phyloP scores from a whole-genome alignment of 2,888 invertebrate genomes.

The Rapana venosa region DNA sequence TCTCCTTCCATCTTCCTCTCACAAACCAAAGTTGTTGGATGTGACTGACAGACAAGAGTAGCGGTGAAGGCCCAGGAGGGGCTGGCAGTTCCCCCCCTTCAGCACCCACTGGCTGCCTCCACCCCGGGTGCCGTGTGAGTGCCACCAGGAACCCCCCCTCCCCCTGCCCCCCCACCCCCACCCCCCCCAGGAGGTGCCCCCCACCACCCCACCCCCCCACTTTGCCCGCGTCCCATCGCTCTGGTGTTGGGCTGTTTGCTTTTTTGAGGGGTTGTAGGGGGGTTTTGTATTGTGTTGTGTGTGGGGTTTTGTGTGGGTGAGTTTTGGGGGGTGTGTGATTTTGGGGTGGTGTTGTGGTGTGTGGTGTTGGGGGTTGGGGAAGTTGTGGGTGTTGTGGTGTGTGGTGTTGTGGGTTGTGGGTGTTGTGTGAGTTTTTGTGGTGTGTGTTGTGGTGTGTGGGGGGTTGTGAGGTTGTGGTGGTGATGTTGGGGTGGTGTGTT shows the following conservation, averaged over 20 bases:
- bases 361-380: too few relatives aligned
- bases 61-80: slow-evolving; percentile 44
- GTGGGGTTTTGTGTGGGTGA: background rate
- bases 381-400: too few relatives aligned
- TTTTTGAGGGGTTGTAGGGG: background rate
- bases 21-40: background rate
- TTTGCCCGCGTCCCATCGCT: background rate
- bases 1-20: too few relatives aligned
- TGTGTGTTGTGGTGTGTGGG: too few relatives aligned
- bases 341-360: too few relatives aligned
- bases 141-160: slow-evolving; percentile 52
- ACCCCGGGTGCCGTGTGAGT: slow-evolving; percentile 41
- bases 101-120: slow-evolving; percentile 36
- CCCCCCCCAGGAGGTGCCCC: slow-evolving; percentile 35
- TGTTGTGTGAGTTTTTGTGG: too few relatives aligned
- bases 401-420: too few relatives aligned
- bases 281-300: background rate
- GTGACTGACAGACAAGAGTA: slow-evolving; percentile 32
- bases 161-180: slow-evolving; percentile 49
- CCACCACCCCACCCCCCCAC: background rate
- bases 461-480: too few relatives aligned
- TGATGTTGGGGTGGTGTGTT: too few relatives aligned
- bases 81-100: slow-evolving; percentile 51
- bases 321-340: too few relatives aligned
- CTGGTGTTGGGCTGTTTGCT: background rate